phyloP scores from a whole-genome alignment of 2,888 invertebrate species.

The Hypselothyrea guttata region DNA sequence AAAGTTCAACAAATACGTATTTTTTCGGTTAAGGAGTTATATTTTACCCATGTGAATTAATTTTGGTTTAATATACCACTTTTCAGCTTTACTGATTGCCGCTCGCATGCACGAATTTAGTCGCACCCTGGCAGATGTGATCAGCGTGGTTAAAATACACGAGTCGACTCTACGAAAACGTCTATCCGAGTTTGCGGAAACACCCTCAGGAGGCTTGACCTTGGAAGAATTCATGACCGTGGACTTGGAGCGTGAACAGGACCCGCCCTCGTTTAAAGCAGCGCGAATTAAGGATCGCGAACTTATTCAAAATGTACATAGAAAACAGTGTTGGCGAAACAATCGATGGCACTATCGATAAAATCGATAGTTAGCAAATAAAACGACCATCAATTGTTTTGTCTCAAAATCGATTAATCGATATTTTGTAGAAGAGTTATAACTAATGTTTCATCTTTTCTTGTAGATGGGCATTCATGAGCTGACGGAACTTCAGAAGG shows the following conservation, averaged over 20 bases:
- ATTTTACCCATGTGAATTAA: too few species aligned
- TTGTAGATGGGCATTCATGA: conserved; percentile 84
- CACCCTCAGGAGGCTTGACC: conserved; percentile 96
- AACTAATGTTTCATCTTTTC: background rate
- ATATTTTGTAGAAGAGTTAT: too few species aligned
- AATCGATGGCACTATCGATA: too few species aligned
- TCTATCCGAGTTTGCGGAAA: conserved; percentile 97
- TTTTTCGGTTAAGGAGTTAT: too few species aligned
- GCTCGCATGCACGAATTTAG: conserved; percentile 96
- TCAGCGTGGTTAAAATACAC: conserved; percentile 97
- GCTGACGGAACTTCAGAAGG: conserved; percentile 90
- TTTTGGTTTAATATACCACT: background rate
- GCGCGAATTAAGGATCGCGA: conserved; percentile 94
- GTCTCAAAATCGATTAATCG: too few species aligned
- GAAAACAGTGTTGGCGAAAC: background rate
- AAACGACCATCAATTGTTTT: background rate
- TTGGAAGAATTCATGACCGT: conserved; percentile 98
- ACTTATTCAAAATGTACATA: conserved; percentile 88
- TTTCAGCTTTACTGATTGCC: conserved; percentile 93
- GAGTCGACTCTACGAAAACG: conserved; percentile 95
- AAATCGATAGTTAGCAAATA: too few species aligned
- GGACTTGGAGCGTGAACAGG: conserved; percentile 97
- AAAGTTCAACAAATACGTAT: too few species aligned
- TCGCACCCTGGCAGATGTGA: conserved; percentile 92
- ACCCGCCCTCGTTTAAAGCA: conserved; percentile 95